Evolutionary conservation across 2,797 vertebrate species (phyloP), one percentile per base, ranked within the genome.

Genomic region (Protosalanx chinensis): DNA sequence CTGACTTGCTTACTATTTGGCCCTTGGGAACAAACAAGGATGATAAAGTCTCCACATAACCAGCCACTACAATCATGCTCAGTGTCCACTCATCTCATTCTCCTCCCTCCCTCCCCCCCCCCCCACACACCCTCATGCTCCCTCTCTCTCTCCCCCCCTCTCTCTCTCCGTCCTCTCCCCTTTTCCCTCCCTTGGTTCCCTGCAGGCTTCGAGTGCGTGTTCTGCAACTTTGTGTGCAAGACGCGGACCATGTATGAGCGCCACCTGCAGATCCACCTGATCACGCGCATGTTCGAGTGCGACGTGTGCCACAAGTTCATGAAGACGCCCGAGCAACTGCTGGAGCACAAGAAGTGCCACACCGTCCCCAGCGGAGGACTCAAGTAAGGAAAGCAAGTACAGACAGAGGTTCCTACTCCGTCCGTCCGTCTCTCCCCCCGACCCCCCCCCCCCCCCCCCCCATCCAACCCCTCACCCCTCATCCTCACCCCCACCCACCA

Each of bases 381-480:
- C 96, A 99, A 99, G 97, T 99, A 99, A 99, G 97, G 96, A 98
- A 98, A 98, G 96, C 97, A 98, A 98, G 96, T 98, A 98, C 95
- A 90, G 87, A 89, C 89, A 91, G 85, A 88, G 88, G 88, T 88
- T 89, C 88, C 89, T 90, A 87, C 78, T 84, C 79, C 83, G 35
- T 79, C 65, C 13, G 72, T 77, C 79, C 46, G 7, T 32, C n/a
- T n/a, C n/a, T n/a, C n/a, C n/a, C n/a, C n/a, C n/a, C n/a, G n/a
- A n/a, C n/a, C n/a, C n/a, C 37, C 23, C 64, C 71, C 68, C 75
- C 74, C 69, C 74, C 41, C 8, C 35, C 41, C 30, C 32, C 64
- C 71, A 72, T 77, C 76, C 70, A 72, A 15, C 29, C 64, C 72
- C 41, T 63, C 73, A 61, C 72, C 80, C 57, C 41, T 68, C 81